Base-by-base conservation (phyloP, 2,797 vertebrate species). In the Vultur gryphus region DNA sequence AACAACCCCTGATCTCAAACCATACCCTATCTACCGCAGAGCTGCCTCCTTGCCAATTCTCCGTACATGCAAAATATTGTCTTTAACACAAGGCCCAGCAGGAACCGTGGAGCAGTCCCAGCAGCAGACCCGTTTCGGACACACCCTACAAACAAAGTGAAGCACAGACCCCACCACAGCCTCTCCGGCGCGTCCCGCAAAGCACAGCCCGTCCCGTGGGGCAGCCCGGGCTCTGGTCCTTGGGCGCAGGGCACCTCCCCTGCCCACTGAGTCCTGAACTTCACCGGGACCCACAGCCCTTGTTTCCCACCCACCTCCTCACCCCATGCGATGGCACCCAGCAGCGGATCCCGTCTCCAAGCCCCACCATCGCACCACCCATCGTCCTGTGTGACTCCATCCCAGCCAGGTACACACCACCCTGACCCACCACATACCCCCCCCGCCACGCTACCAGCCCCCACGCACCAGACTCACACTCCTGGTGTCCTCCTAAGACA, bases 161-260 rank as follows among this genome's bases (percentile, higher is more conserved):
- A 77, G 71, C 66, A 33, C 25, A 37, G 26, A 76, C 29, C 35
- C 51, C 39, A 23, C 19, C 28, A 18, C 9, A 13, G 46, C 41
- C 41, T 35, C 73, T 82, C 44, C 5, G 1, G 19, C 3, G 1
- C 7, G 7, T 35, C 59, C 35, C 1, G 2, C 72, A 59, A 54
- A 83, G 67, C 33, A 6, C 66, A 44, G 57, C 57, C 33, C 7
- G 2, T 43, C 23, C 52, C 3, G 0, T 0, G 0, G 64, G 41
- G 35, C 73, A 59, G 44, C 20, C 41, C 4, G 6, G 39, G 13
- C 29, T 51, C 65, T 54, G 18, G 6, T 48, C 25, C 37, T 29
- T 2, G 13, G 26, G 24, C 2, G 1, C 48, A 62, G 37, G 28
- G 26, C 44, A 52, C 16, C 19, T 39, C 39, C 20, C 10, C 39